Evolutionary conservation across 2,113 vertebrate genomes (phyloP).

Genomic region (Myrmecophaga tridactyla): DNA sequence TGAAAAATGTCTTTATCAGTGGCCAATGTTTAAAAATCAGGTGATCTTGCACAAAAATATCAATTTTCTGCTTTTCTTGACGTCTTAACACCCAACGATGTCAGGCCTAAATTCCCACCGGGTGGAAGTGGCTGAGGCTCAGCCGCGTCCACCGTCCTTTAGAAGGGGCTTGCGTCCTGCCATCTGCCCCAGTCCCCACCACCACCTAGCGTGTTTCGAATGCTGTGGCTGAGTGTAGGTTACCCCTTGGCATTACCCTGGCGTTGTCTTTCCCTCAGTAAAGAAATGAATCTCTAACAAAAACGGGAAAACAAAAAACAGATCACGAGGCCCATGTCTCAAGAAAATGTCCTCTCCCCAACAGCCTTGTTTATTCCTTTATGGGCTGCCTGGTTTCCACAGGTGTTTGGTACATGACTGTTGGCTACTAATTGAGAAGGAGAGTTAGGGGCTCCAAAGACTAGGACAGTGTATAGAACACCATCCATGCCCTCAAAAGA

Average conservation of each 20-base stretch:
- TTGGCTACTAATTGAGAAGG: not conserved
- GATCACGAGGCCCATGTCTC: not conserved
- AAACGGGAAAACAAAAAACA: not conserved
- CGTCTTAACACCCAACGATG: not conserved
- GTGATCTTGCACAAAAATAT: not conserved
- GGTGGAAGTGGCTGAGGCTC: not conserved
- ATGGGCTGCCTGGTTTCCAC: not conserved
- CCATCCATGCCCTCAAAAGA: not conserved
- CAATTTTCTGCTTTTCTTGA: not conserved
- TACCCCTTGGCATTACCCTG: not conserved
- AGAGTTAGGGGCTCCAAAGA: not conserved
- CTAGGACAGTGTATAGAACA: not conserved
- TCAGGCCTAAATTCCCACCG: not conserved
- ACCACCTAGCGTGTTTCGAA: not conserved
- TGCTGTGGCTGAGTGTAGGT: not conserved
- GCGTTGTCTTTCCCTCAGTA: not conserved
- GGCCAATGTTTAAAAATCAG: not conserved
- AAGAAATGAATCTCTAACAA: not conserved
- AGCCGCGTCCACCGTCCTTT: not conserved
- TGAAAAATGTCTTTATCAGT: not conserved
- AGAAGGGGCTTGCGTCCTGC: not conserved
- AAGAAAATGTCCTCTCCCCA: not conserved
- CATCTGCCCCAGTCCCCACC: not conserved
- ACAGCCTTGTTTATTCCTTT: not conserved
- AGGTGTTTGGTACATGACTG: not conserved